These are phyloP conservation scores for Ectropis crepuscularia DNA, from an alignment of 2,888 invertebrate genomes.

Conservation along the genomic window DNA sequence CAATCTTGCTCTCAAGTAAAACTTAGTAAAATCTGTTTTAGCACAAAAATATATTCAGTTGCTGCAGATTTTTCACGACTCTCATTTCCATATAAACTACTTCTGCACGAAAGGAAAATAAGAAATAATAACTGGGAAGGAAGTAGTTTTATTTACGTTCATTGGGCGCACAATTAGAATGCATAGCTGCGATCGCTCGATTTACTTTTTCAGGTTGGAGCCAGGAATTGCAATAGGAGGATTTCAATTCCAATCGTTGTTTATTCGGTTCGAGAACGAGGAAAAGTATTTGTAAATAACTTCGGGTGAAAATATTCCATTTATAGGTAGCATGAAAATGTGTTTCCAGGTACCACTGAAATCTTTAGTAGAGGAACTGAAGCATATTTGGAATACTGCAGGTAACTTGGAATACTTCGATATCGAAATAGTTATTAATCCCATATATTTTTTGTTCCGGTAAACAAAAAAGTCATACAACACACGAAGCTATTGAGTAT, in stretches of 20 bases:
- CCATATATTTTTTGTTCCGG: too few relatives aligned
- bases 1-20: not conserved
- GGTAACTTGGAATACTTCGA: too few relatives aligned
- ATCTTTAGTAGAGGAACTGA: too few relatives aligned
- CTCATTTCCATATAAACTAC: slow-evolving; percentile 34
- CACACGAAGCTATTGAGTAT: too few relatives aligned
- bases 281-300: slow-evolving; percentile 26
- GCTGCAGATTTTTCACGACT: slow-evolving; percentile 30
- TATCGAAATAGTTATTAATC: too few relatives aligned
- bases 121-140: slow-evolving; percentile 36
- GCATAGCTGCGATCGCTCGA: slow-evolving; percentile 53
- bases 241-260: slow-evolving; percentile 24
- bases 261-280: slow-evolving; percentile 42
- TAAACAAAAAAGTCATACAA: too few relatives aligned
- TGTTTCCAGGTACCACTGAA: too few relatives aligned
- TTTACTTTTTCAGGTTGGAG: slow-evolving; percentile 50
- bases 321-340: too few relatives aligned
- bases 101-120: slow-evolving; percentile 25
- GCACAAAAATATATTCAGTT: slow-evolving; percentile 18
- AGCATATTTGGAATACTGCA: too few relatives aligned
- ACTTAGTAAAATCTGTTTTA: slow-evolving; percentile 17
- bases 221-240: slow-evolving; percentile 47
- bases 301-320: too few relatives aligned
- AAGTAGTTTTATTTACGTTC: slow-evolving; percentile 44
- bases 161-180: slow-evolving; percentile 59